phyloP scores from a whole-genome alignment of 1,140 invertebrate species.

The Drosophila elegans region DNA sequence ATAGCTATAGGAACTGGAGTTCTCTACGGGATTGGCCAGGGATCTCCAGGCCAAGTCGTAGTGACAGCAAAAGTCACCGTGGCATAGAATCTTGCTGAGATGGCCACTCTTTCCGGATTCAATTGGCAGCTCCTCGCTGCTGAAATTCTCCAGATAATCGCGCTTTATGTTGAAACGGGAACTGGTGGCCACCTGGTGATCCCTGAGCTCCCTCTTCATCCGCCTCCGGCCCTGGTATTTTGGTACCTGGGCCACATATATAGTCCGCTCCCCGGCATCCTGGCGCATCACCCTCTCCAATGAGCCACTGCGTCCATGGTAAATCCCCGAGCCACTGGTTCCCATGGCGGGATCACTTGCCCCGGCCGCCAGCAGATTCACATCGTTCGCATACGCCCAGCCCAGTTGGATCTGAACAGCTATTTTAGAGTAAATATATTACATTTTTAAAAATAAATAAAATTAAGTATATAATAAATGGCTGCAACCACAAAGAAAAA shows the following conservation, averaged over 20 bases:
- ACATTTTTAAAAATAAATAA: too few species aligned
- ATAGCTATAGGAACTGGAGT: conserved; percentile 42
- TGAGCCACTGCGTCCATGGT: conserved; percentile 71
- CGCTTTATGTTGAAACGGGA: conserved; percentile 54
- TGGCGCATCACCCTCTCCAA: conserved; percentile 50
- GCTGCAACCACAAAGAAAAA: too few species aligned
- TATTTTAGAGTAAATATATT: conserved; percentile 39
- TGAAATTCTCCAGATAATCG: conserved; percentile 61
- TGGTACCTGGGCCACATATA: conserved; percentile 63
- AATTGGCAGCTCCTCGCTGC: conserved; percentile 23
- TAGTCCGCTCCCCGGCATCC: conserved; percentile 39
- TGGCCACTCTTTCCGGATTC: neutral
- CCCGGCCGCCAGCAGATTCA: conserved; percentile 86
- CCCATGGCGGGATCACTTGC: conserved; percentile 77
- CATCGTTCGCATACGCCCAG: conserved; percentile 85
- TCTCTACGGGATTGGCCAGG: neutral
- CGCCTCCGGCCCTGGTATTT: conserved; percentile 28
- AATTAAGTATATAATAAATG: too few species aligned
- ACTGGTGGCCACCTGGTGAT: neutral
- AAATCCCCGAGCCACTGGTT: conserved; percentile 85
- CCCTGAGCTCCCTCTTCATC: neutral
- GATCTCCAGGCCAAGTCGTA: conserved; percentile 60
- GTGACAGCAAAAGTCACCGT: conserved; percentile 60
- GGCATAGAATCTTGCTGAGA: conserved; percentile 29
- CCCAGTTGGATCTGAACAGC: conserved; percentile 85